Conservation (phyloP, 2,113 vertebrate species). For the Chamaetylas fuelleborni region DNA sequence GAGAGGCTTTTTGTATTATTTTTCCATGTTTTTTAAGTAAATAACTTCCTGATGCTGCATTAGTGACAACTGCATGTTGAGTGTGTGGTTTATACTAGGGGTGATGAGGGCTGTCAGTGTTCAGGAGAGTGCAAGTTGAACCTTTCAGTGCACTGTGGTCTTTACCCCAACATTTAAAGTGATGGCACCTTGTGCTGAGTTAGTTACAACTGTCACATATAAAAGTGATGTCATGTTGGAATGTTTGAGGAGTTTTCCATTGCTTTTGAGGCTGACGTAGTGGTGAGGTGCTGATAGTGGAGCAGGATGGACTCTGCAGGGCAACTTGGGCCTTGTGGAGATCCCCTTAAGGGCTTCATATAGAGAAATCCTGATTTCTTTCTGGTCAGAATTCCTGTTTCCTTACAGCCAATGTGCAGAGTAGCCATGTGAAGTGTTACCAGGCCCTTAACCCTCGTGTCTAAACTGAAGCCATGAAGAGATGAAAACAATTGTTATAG, state of each 20-base stretch:
- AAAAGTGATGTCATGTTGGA: not conserved
- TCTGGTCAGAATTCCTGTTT: not conserved
- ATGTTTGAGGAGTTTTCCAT: not conserved
- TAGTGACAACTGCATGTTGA: not conserved
- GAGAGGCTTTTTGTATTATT: not conserved
- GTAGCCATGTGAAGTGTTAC: not conserved
- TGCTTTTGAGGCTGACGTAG: not conserved
- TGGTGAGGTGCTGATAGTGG: not conserved
- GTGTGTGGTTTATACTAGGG: not conserved
- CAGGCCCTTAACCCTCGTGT: not conserved
- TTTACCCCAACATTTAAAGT: not conserved
- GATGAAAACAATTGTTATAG: not conserved
- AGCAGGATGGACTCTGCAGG: not conserved
- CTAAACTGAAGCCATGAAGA: not conserved
- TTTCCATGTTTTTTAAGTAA: not conserved
- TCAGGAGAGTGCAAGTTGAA: not conserved
- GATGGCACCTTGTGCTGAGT: not conserved
- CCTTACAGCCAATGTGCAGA: not conserved
- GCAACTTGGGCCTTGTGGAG: not conserved
- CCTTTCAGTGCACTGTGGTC: not conserved
- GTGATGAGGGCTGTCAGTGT: not conserved
- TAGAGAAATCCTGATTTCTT: not conserved
- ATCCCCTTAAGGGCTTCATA: not conserved
- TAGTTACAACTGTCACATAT: not conserved
- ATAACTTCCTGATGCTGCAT: not conserved